Evolutionary conservation across 1,140 invertebrate species (phyloP).

Genomic region (Diploscapter pachys): DNA sequence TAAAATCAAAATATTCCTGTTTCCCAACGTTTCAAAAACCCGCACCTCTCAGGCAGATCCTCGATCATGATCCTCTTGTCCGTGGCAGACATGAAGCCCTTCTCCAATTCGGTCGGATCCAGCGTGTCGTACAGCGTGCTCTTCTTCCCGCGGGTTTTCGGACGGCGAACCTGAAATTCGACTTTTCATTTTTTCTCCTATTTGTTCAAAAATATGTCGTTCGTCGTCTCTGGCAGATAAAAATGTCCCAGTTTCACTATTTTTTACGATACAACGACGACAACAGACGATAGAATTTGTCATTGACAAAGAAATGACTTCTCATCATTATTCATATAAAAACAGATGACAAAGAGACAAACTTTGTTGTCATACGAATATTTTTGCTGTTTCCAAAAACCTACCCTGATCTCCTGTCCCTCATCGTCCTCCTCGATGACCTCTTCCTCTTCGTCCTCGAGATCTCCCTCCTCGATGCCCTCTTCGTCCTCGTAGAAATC

Average conservation of each 20-base stretch:
- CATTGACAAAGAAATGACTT: neutral
- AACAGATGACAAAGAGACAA: conserved; percentile 4
- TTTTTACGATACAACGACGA: too few relatives aligned
- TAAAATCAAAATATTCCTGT: neutral
- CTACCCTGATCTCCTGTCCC: conserved; percentile 48
- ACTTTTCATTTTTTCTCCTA: neutral
- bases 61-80: conserved; percentile 76
- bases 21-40: conserved; percentile 18
- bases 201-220: conserved; percentile 43
- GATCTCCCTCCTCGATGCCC: conserved; percentile 24
- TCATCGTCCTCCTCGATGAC: conserved; percentile 70
- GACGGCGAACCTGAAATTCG: conserved; percentile 11
- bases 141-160: conserved; percentile 46
- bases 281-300: too few relatives aligned
- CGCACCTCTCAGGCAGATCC: conserved; percentile 63
- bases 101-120: conserved; percentile 92
- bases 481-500: conserved; percentile 72
- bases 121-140: conserved; percentile 77
- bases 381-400: conserved; percentile 2
- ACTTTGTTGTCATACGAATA: neutral
- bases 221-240: conserved; percentile 60
- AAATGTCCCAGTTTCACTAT: too few relatives aligned
- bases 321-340: conserved; percentile 48
- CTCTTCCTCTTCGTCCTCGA: conserved; percentile 68
- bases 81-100: conserved; percentile 87